Conservation (phyloP, 1,140 invertebrate genomes). For the Cephus cinctus region DNA sequence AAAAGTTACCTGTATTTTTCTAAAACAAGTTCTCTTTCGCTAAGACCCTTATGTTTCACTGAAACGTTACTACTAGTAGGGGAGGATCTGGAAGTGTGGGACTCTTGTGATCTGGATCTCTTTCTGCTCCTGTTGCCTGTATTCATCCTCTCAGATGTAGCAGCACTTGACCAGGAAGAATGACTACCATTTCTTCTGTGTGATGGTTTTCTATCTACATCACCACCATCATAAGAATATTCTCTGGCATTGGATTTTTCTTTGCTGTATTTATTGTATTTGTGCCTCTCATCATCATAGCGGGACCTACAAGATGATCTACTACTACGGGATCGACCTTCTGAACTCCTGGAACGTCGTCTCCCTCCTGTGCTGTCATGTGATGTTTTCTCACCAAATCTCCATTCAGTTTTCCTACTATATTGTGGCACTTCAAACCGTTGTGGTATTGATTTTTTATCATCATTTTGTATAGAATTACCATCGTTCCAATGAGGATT, state of each 20-base stretch:
- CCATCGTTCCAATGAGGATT: conserved; percentile 5
- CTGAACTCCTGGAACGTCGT: conserved; percentile 27
- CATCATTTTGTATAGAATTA: conserved; percentile 6
- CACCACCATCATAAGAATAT: conserved; percentile 14
- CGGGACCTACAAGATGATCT: conserved; percentile 25
- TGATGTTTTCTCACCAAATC: conserved; percentile 13
- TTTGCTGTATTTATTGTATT: conserved; percentile 14
- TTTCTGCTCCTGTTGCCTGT: conserved; percentile 26
- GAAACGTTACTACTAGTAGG: conserved; percentile 16
- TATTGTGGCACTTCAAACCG: conserved; percentile 3
- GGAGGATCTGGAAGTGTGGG: conserved; percentile 19
- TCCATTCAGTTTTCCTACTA: conserved; percentile 19
- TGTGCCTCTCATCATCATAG: conserved; percentile 21
- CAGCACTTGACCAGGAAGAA: conserved; percentile 5
- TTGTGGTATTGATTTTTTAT: conserved; percentile 5
- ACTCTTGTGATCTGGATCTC: conserved; percentile 44
- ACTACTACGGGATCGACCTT: conserved; percentile 14
- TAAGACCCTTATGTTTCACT: conserved; percentile 34
- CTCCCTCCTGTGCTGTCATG: conserved; percentile 8
- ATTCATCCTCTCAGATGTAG: conserved; percentile 19
- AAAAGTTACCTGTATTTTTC: conserved; percentile 58
- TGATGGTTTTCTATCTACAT: conserved; percentile 21
- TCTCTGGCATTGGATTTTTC: conserved; percentile 19
- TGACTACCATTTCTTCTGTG: conserved; percentile 14
- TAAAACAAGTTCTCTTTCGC: conserved; percentile 59